These are phyloP conservation scores for Apteryx owenii DNA, from an alignment of 2,113 vertebrate genomes.

Conservation along the genomic window DNA sequence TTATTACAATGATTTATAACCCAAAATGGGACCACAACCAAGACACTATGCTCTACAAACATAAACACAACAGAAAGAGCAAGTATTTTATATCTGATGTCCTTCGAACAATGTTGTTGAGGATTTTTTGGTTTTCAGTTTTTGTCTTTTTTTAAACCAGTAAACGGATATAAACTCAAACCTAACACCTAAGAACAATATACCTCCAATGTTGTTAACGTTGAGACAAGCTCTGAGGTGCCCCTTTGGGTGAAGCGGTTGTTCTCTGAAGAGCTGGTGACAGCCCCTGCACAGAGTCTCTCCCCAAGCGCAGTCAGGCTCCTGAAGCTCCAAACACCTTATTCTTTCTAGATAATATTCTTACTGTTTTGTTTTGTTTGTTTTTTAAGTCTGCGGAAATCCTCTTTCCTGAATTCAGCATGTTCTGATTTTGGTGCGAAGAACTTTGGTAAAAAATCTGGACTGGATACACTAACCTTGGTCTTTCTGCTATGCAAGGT, in stretches of 20 bases:
- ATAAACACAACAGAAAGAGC: background rate
- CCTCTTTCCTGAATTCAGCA: background rate
- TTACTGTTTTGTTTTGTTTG: background rate
- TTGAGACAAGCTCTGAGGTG: background rate
- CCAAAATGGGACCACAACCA: background rate
- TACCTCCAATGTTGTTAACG: background rate
- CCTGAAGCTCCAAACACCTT: background rate
- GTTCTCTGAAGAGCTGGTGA: background rate
- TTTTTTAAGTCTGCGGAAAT: background rate
- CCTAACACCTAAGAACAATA: background rate
- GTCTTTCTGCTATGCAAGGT: background rate
- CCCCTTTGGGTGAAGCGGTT: background rate
- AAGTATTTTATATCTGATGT: background rate
- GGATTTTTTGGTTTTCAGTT: background rate
- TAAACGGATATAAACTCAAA: slow-evolving; percentile 16
- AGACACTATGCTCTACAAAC: background rate
- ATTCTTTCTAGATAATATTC: background rate
- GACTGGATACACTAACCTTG: background rate
- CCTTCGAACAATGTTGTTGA: background rate
- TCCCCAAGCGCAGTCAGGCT: background rate
- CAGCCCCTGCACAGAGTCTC: background rate
- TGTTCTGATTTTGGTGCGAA: background rate
- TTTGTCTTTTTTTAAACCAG: background rate
- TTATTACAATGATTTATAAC: background rate
- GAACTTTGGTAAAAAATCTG: background rate